Conservation (phyloP, 2,113 vertebrate species). For the Channa argus region DNA sequence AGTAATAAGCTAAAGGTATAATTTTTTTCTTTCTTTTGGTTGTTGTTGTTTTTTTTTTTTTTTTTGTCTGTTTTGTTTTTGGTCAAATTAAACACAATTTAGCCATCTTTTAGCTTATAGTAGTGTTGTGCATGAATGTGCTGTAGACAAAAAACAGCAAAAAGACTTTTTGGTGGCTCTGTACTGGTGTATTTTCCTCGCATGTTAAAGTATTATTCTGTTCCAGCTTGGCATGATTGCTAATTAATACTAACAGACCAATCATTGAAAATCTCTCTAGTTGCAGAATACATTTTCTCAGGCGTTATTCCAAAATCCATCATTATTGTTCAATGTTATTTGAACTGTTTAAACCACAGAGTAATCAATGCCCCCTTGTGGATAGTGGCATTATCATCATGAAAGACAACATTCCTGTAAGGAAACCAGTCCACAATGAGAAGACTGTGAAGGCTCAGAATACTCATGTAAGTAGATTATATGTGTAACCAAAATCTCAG, state of each 20-base stretch:
- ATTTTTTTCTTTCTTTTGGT: neutral
- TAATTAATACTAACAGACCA: slow-evolving; percentile 3
- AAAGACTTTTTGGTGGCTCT: slow-evolving; percentile 28
- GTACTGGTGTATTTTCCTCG: slow-evolving; percentile 41
- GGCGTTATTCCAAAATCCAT: slow-evolving; percentile 5
- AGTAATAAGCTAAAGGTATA: slow-evolving; percentile 69
- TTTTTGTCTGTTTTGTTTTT: neutral
- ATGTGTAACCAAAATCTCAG: neutral
- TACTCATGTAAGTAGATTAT: slow-evolving; percentile 61
- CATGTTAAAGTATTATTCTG: slow-evolving; percentile 10
- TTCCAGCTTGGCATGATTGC: neutral
- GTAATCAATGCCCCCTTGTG: slow-evolving; percentile 57
- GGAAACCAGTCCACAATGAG: slow-evolving; percentile 33
- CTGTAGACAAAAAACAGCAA: neutral
- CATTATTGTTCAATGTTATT: slow-evolving; percentile 26
- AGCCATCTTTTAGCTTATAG: neutral
- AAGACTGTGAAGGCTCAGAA: slow-evolving; percentile 45
- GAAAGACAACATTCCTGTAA: slow-evolving; percentile 59
- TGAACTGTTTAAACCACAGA: slow-evolving; percentile 67
- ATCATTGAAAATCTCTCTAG: neutral
- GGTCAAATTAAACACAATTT: too few relatives aligned
- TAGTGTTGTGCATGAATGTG: neutral
- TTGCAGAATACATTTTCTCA: neutral
- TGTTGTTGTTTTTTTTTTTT: neutral
- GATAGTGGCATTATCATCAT: slow-evolving; percentile 61